phyloP scores from a whole-genome alignment of 2,888 invertebrate species.

The Sarcophaga carnaria region DNA sequence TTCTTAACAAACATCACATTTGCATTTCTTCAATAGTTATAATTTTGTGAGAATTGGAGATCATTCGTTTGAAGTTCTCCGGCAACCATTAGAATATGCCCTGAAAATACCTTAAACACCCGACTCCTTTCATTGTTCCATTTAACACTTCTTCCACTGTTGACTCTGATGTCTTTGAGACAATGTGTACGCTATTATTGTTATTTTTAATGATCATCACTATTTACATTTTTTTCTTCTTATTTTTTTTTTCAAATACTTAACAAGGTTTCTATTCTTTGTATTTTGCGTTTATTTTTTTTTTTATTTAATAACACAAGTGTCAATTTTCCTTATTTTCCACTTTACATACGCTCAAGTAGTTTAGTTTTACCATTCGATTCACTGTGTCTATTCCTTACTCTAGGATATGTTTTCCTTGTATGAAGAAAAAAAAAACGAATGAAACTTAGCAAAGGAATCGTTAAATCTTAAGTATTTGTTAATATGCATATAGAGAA shows the following conservation, averaged over 20 bases:
- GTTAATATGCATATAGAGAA: slow-evolving; percentile 59
- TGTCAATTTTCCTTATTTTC: slow-evolving; percentile 59
- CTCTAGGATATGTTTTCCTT: slow-evolving; percentile 56
- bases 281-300: slow-evolving; percentile 10
- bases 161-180: slow-evolving; percentile 14
- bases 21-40: too few species aligned
- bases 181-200: slow-evolving; percentile 14
- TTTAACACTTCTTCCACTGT: background rate
- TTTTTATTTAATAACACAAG: slow-evolving; percentile 54
- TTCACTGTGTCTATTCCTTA: slow-evolving; percentile 23
- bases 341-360: slow-evolving; percentile 30
- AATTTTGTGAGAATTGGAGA: too few species aligned
- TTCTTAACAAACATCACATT: too few species aligned
- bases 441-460: slow-evolving; percentile 17
- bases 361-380: slow-evolving; percentile 39
- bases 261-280: slow-evolving; percentile 48
- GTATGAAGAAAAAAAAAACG: slow-evolving; percentile 35
- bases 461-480: slow-evolving; percentile 61
- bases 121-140: background rate
- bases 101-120: background rate
- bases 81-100: background rate
- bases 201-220: slow-evolving; percentile 40
- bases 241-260: background rate
- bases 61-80: too few species aligned
- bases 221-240: slow-evolving; percentile 41